Evolutionary conservation across 2,113 vertebrate species (phyloP).

Genomic region (Leptobrachium leishanense): DNA sequence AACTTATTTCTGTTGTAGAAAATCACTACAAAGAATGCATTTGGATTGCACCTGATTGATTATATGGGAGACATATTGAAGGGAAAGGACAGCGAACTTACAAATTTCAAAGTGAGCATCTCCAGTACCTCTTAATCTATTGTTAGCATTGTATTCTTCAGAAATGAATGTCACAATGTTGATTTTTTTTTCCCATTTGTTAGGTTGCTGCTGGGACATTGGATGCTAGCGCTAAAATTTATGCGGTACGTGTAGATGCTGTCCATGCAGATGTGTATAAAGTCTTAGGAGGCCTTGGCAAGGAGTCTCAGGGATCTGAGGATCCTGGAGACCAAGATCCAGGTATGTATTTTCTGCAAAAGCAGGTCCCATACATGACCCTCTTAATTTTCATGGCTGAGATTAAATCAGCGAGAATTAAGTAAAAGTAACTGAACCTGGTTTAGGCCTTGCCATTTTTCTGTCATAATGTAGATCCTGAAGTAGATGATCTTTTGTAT

Average conservation of each 20-base stretch:
- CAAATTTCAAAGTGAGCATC: slow-evolving; percentile 87
- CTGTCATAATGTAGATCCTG: too few relatives aligned
- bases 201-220: slow-evolving; percentile 90
- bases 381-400: too few relatives aligned
- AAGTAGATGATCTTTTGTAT: too few relatives aligned
- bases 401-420: too few relatives aligned
- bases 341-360: slow-evolving; percentile 52
- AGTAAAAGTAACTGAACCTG: too few relatives aligned
- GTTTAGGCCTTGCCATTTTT: too few relatives aligned
- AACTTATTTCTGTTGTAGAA: slow-evolving; percentile 71
- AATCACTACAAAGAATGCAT: slow-evolving; percentile 96
- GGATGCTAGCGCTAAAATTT: slow-evolving; percentile 95
- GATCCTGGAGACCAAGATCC: slow-evolving; percentile 38
- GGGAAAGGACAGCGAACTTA: slow-evolving; percentile 80
- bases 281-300: slow-evolving; percentile 84
- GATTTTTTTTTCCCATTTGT: not conserved
- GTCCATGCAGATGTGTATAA: slow-evolving; percentile 87
- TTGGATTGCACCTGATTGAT: slow-evolving; percentile 92
- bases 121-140: rapidly evolving
- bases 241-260: slow-evolving; percentile 85
- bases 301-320: slow-evolving; percentile 64
- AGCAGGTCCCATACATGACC: too few relatives aligned
- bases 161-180: not conserved
- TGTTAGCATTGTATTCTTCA: not conserved
- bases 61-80: slow-evolving; percentile 91